Conservation (phyloP, 1,140 invertebrate genomes). For the Drosophila tsacasi region DNA sequence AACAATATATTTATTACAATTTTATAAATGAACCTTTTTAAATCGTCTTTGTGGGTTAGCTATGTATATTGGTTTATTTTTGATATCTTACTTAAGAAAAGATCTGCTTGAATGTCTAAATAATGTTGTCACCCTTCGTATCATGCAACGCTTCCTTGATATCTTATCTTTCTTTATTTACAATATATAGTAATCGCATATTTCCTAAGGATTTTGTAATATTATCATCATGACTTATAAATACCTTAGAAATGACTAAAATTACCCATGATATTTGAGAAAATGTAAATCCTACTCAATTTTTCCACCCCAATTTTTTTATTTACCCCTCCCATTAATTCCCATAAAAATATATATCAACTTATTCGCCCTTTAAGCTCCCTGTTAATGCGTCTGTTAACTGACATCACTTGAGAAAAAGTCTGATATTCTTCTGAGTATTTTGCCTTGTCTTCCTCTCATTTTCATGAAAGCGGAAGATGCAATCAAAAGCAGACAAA, state of each 20-base stretch:
- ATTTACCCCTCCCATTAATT: no score
- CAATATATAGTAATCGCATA: no score
- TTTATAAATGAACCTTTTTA: no score
- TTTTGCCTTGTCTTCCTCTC: slow-evolving; percentile 17
- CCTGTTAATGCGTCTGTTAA: slow-evolving; percentile 1
- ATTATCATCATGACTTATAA: no score
- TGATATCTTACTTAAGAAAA: no score
- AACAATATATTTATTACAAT: no score
- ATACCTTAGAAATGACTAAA: no score
- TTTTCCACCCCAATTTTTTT: neutral
- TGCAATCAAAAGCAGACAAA: slow-evolving; percentile 50
- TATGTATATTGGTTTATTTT: no score
- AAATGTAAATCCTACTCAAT: no score
- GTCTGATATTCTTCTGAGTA: neutral
- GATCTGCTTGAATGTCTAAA: neutral
- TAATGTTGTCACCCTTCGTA: neutral
- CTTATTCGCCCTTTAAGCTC: neutral
- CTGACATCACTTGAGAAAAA: neutral
- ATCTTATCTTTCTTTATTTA: neutral
- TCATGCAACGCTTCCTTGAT: neutral
- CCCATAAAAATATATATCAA: neutral
- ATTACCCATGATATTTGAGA: no score
- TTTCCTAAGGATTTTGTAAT: neutral
- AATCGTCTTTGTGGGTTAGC: no score
- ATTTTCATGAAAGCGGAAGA: slow-evolving; percentile 47